Evolutionary conservation across 2,888 invertebrate species (phyloP).

Genomic region (Temnothorax ravouxi): DNA sequence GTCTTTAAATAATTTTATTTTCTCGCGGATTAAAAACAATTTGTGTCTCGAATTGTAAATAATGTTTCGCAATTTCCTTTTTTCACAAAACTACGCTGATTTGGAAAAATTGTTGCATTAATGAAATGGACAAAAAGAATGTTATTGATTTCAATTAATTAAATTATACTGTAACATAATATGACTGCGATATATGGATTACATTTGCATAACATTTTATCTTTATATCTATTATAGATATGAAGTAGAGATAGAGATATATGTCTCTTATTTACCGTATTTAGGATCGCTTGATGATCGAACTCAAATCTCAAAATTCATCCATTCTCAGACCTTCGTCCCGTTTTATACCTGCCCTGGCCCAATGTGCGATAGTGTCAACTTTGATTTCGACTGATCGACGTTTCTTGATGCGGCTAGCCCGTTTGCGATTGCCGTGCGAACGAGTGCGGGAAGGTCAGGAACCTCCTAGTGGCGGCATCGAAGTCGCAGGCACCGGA

Average conservation of each 20-base stretch:
- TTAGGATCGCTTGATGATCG: not conserved
- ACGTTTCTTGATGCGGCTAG: constrained; percentile 8
- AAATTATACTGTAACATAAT: not conserved
- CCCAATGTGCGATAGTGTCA: constrained; percentile 13
- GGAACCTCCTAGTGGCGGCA: constrained; percentile 60
- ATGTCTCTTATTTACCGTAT: not conserved
- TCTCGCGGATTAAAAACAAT: not conserved
- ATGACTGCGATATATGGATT: not conserved
- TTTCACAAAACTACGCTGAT: not conserved
- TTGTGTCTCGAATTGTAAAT: not conserved
- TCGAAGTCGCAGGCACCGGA: constrained; percentile 68
- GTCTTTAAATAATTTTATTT: not conserved
- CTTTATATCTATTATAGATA: not conserved
- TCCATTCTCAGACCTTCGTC: not conserved
- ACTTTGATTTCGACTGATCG: constrained; percentile 20
- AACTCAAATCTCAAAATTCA: constrained; percentile 6
- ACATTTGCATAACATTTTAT: not conserved
- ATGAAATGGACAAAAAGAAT: not conserved
- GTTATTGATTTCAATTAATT: not conserved
- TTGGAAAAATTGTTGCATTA: constrained; percentile 1
- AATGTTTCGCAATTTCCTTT: not conserved
- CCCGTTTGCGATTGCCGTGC: constrained; percentile 57
- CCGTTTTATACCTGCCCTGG: constrained; percentile 15
- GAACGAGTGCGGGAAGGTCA: constrained; percentile 66
- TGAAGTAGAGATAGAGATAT: not conserved